A percentile compares a stretch with the other conserved stretches of the same genome.
Conservation (phyloP, 1,140 invertebrate species). For the Rhopalosiphum padi region DNA sequence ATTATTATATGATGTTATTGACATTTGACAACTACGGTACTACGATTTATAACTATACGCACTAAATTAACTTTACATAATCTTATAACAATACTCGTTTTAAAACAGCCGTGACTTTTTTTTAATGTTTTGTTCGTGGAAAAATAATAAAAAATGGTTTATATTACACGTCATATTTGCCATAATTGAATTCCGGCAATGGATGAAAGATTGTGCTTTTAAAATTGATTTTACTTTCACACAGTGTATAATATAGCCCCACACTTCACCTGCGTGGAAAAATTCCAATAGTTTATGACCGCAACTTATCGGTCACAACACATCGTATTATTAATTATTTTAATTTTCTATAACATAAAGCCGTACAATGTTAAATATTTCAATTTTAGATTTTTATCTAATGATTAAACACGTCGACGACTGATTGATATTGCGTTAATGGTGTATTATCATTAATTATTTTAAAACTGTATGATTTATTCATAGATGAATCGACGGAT, state of each 20-base stretch:
- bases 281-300: neutral
- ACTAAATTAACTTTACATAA: neutral
- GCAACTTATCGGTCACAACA: neutral
- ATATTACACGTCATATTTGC: neutral
- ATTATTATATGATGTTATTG: neutral
- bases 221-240: conserved; percentile 13
- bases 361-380: neutral
- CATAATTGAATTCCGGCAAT: neutral
- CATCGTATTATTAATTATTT: conserved; percentile 11
- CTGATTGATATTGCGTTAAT: neutral
- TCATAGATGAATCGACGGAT: neutral
- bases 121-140: neutral
- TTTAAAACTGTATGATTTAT: neutral
- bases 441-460: neutral
- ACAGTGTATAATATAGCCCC: neutral
- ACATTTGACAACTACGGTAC: neutral
- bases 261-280: neutral
- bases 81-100: neutral
- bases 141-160: neutral
- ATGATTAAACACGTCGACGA: neutral
- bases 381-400: conserved; percentile 38
- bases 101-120: neutral
- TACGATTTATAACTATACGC: neutral
- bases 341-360: neutral
- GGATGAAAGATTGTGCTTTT: neutral